Evolutionary conservation across 1,140 invertebrate species (phyloP).

Genomic region (Halictus rubicundus): DNA sequence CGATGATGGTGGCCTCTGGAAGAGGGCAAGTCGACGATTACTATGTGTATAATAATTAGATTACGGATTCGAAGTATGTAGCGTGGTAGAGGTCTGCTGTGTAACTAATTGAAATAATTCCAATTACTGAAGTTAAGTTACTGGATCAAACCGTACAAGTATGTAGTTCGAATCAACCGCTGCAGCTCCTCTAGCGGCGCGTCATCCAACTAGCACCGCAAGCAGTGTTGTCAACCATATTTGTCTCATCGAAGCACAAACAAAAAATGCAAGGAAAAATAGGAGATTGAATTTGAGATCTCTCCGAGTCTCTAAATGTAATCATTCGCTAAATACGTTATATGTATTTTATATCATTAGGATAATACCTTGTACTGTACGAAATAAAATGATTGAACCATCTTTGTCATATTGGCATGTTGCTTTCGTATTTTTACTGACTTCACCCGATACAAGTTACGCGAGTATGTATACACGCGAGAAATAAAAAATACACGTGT

Average conservation of each 20-base stretch:
- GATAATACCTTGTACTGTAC: no score
- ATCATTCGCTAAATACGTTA: no score
- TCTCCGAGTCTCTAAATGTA: no score
- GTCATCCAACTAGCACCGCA: not conserved
- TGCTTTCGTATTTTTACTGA: not conserved
- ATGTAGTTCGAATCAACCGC: no score
- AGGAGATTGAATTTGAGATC: not conserved
- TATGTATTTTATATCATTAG: not conserved
- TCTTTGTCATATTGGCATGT: conserved; percentile 16
- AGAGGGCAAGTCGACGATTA: no score
- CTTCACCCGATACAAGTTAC: conserved; percentile 6
- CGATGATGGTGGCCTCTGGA: no score
- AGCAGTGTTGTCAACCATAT: conserved; percentile 7
- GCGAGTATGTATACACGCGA: not conserved
- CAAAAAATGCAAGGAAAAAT: not conserved
- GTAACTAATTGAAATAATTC: no score
- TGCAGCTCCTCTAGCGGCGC: conserved; percentile 3
- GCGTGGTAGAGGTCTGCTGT: no score
- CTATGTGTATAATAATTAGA: no score
- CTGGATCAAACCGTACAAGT: no score
- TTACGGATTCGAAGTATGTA: no score
- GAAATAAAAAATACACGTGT: conserved; percentile 12
- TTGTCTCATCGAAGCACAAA: not conserved
- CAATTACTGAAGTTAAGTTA: no score
- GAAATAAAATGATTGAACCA: not conserved